phyloP scores from a whole-genome alignment of 2,797 vertebrate species.

The Lagocephalus sceleratus region DNA sequence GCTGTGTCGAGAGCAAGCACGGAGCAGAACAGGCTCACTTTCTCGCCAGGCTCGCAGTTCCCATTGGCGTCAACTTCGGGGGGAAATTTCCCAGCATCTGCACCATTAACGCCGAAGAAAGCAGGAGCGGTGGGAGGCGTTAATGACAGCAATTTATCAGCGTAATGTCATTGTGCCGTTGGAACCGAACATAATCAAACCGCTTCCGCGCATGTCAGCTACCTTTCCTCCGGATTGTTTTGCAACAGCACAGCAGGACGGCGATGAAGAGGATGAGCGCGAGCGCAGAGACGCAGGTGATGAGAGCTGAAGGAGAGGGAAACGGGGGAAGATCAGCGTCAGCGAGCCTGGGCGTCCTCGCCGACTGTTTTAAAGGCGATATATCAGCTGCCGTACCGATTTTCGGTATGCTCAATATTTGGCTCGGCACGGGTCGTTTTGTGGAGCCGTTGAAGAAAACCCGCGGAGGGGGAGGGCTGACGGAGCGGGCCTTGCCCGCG shows the following conservation, averaged over 20 bases:
- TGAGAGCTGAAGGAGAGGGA: neutral
- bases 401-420: no score
- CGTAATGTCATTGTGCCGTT: neutral
- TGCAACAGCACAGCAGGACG: constrained; percentile 22
- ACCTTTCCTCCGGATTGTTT: constrained; percentile 43
- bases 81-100: constrained; percentile 12
- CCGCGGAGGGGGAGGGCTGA: neutral
- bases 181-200: neutral
- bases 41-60: constrained; percentile 43
- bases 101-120: constrained; percentile 15
- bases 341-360: constrained; percentile 4
- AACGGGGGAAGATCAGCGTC: constrained; percentile 16
- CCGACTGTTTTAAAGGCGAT: constrained; percentile 4
- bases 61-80: constrained; percentile 63
- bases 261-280: constrained; percentile 20
- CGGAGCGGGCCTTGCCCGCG: no score
- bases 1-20: neutral
- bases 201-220: constrained; percentile 14
- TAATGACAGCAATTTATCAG: constrained; percentile 4
- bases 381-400: constrained; percentile 30
- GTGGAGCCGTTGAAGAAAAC: neutral
- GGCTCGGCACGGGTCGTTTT: neutral
- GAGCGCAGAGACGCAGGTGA: neutral
- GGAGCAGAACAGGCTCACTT: constrained; percentile 45
- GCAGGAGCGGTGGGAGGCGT: neutral